phyloP scores from a whole-genome alignment of 2,113 vertebrate genomes.

The Ciconia maguari region DNA sequence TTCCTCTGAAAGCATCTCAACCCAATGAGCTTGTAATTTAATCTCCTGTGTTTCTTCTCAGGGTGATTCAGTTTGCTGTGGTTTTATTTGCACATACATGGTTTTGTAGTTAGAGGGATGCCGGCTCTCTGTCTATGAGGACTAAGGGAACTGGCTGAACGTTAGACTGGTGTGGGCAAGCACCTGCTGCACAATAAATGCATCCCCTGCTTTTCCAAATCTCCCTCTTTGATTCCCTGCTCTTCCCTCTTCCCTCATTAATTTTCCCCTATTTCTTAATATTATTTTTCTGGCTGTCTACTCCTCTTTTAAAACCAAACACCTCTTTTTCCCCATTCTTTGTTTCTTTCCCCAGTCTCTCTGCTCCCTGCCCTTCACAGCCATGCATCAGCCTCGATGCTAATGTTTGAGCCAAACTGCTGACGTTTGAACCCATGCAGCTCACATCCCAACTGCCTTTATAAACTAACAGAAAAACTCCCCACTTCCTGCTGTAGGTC shows the following conservation, averaged over 20 bases:
- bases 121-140: neutral
- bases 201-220: neutral
- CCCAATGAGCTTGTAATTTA: neutral
- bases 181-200: neutral
- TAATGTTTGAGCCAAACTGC: neutral
- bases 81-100: neutral
- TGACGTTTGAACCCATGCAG: neutral
- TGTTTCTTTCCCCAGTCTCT: neutral
- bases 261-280: neutral
- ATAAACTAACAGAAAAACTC: neutral
- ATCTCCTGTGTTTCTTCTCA: neutral
- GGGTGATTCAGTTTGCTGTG: neutral
- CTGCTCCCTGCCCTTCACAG: neutral
- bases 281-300: neutral
- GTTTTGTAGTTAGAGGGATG: neutral
- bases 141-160: neutral
- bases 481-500: neutral
- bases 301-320: neutral
- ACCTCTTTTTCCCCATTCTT: neutral
- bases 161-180: neutral
- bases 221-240: neutral
- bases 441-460: neutral
- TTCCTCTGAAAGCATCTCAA: neutral
- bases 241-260: neutral
- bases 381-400: neutral